phyloP scores from a whole-genome alignment of 2,113 vertebrate species.

The Anseranas semipalmata region DNA sequence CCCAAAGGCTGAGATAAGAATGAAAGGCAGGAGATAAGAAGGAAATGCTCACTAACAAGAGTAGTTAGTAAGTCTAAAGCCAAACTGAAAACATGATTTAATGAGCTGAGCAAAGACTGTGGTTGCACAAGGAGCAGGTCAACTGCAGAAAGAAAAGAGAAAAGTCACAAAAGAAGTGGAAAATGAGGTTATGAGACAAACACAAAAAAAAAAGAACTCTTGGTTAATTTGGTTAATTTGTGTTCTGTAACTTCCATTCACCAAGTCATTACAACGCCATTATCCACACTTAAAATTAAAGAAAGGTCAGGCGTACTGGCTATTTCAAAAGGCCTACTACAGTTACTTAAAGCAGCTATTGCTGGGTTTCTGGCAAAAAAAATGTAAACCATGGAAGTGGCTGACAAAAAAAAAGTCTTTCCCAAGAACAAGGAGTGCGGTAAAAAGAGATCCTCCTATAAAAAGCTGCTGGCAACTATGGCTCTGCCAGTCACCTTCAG shows the following conservation, averaged over 20 bases:
- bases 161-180: neutral
- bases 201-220: neutral
- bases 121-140: neutral
- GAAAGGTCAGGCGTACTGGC: neutral
- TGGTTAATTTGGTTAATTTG: neutral
- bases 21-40: slow-evolving; percentile 23
- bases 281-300: slow-evolving; percentile 2
- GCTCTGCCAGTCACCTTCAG: neutral
- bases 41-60: neutral
- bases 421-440: neutral
- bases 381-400: neutral
- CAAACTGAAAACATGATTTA: neutral
- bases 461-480: neutral
- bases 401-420: neutral
- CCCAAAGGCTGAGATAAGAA: slow-evolving; percentile 3
- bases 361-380: neutral
- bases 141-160: neutral
- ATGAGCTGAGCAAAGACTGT: neutral
- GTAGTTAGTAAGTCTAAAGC: neutral
- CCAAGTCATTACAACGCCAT: neutral
- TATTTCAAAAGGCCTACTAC: neutral
- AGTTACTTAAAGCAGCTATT: neutral
- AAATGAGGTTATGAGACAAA: neutral
- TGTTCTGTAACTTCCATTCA: neutral
- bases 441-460: neutral